Evolutionary conservation across 1,140 invertebrate species (phyloP).

Genomic region (Ceratina australensis): DNA sequence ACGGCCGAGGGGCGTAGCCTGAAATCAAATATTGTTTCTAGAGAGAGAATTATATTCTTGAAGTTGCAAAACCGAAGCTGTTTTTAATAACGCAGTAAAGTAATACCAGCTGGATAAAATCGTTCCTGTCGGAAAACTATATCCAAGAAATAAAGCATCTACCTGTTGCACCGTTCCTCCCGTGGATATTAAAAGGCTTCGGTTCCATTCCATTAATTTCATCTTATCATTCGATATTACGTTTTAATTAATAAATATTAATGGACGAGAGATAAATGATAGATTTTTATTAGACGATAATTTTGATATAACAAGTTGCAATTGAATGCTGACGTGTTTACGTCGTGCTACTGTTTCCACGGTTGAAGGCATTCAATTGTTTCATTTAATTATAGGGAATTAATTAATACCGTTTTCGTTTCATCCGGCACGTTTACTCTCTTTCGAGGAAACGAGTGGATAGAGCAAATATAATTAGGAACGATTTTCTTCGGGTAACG

Average conservation of each 20-base stretch:
- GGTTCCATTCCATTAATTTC: not conserved
- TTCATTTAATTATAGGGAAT: not conserved
- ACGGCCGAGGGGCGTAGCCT: not conserved
- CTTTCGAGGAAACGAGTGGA: not conserved
- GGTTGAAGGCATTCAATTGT: not conserved
- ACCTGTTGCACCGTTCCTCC: conserved; percentile 22
- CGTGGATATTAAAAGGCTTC: not conserved
- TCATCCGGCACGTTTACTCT: not conserved
- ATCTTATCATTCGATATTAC: not conserved
- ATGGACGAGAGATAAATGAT: too few species aligned
- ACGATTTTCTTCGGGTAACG: conserved; percentile 31
- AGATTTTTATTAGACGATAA: too few species aligned
- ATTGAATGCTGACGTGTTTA: too few species aligned
- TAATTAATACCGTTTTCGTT: conserved; percentile 19
- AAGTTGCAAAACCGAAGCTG: not conserved
- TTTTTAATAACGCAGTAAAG: too few species aligned
- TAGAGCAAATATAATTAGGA: conserved; percentile 36
- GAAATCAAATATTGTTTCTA: not conserved
- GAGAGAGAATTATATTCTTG: not conserved
- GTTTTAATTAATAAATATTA: not conserved
- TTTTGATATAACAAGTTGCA: too few species aligned
- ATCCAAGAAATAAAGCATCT: not conserved
- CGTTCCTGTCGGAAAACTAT: too few species aligned
- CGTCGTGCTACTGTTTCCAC: not conserved
- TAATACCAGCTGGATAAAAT: too few species aligned